Evolutionary conservation across 2,888 invertebrate species (phyloP), one percentile per base, ranked within the genome.

Genomic region (Glyphotaelius pellucidus): DNA sequence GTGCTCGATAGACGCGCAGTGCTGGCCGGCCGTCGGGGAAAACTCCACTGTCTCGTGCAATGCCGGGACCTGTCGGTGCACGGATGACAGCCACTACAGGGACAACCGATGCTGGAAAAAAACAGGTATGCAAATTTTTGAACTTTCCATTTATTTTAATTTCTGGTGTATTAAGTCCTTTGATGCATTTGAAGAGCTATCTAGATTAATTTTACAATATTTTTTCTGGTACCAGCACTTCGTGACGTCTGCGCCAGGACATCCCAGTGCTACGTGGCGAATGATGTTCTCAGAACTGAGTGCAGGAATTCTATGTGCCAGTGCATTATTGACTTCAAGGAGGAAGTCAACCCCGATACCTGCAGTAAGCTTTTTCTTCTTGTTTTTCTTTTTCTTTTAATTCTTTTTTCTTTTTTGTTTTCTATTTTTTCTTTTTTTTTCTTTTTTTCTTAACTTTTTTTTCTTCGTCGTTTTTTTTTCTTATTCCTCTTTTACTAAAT

Each of bases 281-380:
- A 89, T 19, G 94, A 94, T 0, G 94, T 95, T 0, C 94, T 95
- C 0, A 90, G 94, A 0, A 95, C 95, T 0, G 95, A 95, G 0
- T 96, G 96, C 90, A 93, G 96, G 1, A 96, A 96, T 94, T 94
- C 95, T 0, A 11, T 95, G 0, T 96, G 96, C 19, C 95, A 95
- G 67, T 96, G 96, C 31, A 15, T 84, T 80, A 67, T 52, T 19
- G 94, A 94, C 81, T 96, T 95, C 92, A 92, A 94, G 0, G 95
- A 93, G 42, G 95, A 95, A 0, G 95, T 95, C 92, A 31, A 42
- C 3, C 93, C 93, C 3, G 85, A 93, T 15, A 11, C 19, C 11
- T 93, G 93, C 91, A 92, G 89, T 91, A 90, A 91, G 91, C 81
- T n/a, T 12, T 12, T 42, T 42, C 11, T 0, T 42, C 12, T 42